Conservation (phyloP, 2,113 vertebrate genomes). For the cattle (Bos taurus) region ARS-UCD2.0 NC_037328.1:94626001-94626500, state of each 20-base stretch:
- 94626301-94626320: neutral
- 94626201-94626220: neutral
- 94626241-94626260: neutral
- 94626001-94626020: neutral
- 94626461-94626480: neutral
- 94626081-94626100: neutral
- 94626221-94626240: neutral
- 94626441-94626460: constrained; percentile 5
- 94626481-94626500: neutral
- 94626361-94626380: neutral
- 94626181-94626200: neutral
- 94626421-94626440: neutral
- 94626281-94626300: neutral
- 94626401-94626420: neutral
- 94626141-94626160: neutral
- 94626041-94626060: neutral
- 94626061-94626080: neutral
- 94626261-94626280: neutral
- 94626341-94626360: neutral
- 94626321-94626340: neutral
- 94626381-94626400: neutral
- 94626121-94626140: neutral
- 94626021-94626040: neutral
- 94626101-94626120: neutral
- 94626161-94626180: neutral